A percentile compares a stretch with the other conserved stretches of the same genome.
Conservation (phyloP, 2,888 invertebrate species). For the Drosophila lacicola region DNA sequence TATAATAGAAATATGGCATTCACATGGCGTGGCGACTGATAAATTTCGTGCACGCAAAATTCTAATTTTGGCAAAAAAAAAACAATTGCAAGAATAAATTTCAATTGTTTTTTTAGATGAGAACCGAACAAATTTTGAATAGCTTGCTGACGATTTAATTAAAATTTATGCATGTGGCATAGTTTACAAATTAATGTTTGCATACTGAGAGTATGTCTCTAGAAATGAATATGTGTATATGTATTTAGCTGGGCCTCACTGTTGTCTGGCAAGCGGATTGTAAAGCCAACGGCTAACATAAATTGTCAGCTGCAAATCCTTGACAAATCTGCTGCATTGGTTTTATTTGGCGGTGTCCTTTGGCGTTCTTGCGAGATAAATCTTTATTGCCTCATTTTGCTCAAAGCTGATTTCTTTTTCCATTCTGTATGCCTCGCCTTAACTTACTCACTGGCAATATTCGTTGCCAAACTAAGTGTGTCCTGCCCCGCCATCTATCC, state of each 20-base stretch:
- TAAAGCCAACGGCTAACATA: constrained; percentile 65
- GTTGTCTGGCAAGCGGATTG: constrained; percentile 27
- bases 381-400: constrained; percentile 80
- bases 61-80: constrained; percentile 15
- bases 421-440: constrained; percentile 36
- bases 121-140: constrained; percentile 18
- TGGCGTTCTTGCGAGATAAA: constrained; percentile 61
- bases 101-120: constrained; percentile 25
- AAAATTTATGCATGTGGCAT: constrained; percentile 68
- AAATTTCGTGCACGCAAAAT: constrained; percentile 37
- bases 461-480: constrained; percentile 53
- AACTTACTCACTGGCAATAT: constrained; percentile 34
- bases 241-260: constrained; percentile 14
- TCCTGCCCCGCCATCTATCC: not conserved
- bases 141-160: constrained; percentile 53
- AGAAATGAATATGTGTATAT: constrained; percentile 27
- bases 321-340: constrained; percentile 78
- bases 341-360: constrained; percentile 49
- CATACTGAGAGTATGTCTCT: constrained; percentile 13
- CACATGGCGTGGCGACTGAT: constrained; percentile 48
- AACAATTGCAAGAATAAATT: constrained; percentile 23
- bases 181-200: constrained; percentile 51
- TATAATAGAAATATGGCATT: constrained; percentile 8
- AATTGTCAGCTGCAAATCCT: constrained; percentile 74
- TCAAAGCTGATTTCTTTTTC: constrained; percentile 68